A percentile compares a stretch with the other conserved stretches of the same genome.
Evolutionary conservation across 2,888 invertebrate species (phyloP).

Genomic region (Sabatieria punctata): DNA sequence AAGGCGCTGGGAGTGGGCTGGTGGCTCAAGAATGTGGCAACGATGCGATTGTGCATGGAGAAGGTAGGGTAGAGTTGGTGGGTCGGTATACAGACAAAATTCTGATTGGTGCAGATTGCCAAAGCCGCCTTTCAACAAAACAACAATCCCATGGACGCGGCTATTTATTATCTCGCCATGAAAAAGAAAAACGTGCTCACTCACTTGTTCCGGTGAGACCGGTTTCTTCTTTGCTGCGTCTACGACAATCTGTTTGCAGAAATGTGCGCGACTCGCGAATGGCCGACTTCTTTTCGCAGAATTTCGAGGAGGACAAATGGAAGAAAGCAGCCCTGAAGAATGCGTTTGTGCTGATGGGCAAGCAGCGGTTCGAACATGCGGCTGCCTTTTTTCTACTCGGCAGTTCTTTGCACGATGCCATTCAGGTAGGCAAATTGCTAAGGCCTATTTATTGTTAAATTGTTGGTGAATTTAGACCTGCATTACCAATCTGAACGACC

Average conservation of each 20-base stretch:
- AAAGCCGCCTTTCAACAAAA: constrained; percentile 76
- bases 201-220: constrained; percentile 57
- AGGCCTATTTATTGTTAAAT: background rate
- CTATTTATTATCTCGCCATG: constrained; percentile 91
- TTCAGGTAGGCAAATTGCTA: constrained; percentile 60
- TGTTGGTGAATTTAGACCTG: constrained; percentile 47
- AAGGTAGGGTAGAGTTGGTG: constrained; percentile 38
- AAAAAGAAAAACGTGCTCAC: constrained; percentile 89
- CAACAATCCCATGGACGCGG: constrained; percentile 91
- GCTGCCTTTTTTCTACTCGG: constrained; percentile 94
- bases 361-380: constrained; percentile 88
- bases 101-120: constrained; percentile 44
- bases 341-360: constrained; percentile 84
- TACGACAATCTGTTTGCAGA: constrained; percentile 32
- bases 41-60: constrained; percentile 67
- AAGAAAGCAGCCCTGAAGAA: constrained; percentile 92
- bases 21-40: constrained; percentile 74
- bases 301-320: constrained; percentile 83
- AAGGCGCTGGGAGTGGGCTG: constrained; percentile 82
- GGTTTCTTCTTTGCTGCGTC: background rate
- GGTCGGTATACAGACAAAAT: background rate
- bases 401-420: constrained; percentile 78
- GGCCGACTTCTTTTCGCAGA: constrained; percentile 84
- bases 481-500: constrained; percentile 72
- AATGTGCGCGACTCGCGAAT: constrained; percentile 73